A percentile compares a stretch with the other conserved stretches of the same genome.
phyloP scores from a whole-genome alignment of 2,113 vertebrate genomes.

The Coptodon rendalli region DNA sequence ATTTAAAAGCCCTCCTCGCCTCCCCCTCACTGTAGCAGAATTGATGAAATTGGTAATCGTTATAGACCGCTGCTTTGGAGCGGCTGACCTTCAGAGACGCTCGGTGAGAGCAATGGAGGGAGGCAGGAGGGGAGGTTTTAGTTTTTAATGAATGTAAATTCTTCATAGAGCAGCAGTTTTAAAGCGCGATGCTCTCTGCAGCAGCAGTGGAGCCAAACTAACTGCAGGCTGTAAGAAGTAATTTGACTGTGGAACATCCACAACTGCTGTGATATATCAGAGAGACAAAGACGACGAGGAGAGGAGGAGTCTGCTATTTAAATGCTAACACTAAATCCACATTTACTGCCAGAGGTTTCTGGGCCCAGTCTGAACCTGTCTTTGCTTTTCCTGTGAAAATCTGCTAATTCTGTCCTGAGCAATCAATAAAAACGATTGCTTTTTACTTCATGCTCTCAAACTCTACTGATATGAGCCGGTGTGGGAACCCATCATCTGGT shows the following conservation, averaged over 20 bases:
- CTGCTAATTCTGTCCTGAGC: not conserved
- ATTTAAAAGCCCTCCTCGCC: not conserved
- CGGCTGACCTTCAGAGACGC: conserved; percentile 36
- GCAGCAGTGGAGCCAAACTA: not conserved
- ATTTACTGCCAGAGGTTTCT: not conserved
- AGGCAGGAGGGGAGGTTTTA: not conserved
- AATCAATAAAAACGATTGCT: not conserved
- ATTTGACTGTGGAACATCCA: not conserved
- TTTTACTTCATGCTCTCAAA: not conserved
- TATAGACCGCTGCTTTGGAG: conserved; percentile 7
- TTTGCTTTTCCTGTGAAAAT: not conserved
- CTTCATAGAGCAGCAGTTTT: conserved; percentile 3
- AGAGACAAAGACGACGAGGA: not conserved
- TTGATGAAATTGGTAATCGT: conserved; percentile 52
- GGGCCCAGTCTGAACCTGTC: not conserved
- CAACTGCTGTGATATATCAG: not conserved
- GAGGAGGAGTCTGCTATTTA: not conserved
- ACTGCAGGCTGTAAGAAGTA: not conserved
- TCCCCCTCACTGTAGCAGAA: conserved; percentile 4
- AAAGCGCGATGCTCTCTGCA: not conserved
- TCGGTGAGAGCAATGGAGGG: not conserved
- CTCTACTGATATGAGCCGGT: fast-evolving
- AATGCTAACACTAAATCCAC: not conserved
- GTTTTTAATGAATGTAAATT: conserved; percentile 21
- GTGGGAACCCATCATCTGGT: not conserved